Evolutionary conservation across 2,888 invertebrate genomes (phyloP).

Genomic region (Pyrrhosoma nymphula): DNA sequence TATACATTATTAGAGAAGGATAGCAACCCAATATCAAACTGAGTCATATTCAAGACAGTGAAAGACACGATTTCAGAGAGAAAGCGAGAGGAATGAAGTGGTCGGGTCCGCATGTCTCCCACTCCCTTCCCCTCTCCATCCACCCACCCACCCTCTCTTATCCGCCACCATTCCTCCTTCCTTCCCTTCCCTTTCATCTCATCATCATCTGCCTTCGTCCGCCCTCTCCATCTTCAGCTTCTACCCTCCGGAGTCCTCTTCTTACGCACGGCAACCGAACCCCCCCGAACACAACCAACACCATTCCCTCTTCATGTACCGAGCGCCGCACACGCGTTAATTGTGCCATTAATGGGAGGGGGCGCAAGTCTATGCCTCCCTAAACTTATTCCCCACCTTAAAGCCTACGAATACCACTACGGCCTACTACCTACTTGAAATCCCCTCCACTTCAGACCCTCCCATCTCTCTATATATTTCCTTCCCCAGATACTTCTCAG

Average conservation of each 20-base stretch:
- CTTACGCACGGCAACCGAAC: not conserved
- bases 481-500: not conserved
- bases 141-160: too few relatives aligned
- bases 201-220: not conserved
- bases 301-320: not conserved
- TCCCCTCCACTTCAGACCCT: not conserved
- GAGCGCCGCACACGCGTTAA: constrained; percentile 47
- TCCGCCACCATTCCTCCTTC: too few relatives aligned
- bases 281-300: not conserved
- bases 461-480: not conserved
- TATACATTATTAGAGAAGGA: too few relatives aligned
- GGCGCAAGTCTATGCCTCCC: not conserved
- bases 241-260: not conserved
- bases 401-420: too few relatives aligned
- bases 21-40: not conserved
- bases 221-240: not conserved
- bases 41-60: not conserved
- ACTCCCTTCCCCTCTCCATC: too few relatives aligned
- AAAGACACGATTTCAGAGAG: not conserved
- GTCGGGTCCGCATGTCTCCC: not conserved
- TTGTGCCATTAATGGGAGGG: constrained; percentile 46
- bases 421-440: not conserved
- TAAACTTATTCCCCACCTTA: not conserved
- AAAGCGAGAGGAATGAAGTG: not conserved
- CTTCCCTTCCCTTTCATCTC: too few relatives aligned